phyloP scores from a whole-genome alignment of 2,797 vertebrate species.

The Gila robusta region DNA sequence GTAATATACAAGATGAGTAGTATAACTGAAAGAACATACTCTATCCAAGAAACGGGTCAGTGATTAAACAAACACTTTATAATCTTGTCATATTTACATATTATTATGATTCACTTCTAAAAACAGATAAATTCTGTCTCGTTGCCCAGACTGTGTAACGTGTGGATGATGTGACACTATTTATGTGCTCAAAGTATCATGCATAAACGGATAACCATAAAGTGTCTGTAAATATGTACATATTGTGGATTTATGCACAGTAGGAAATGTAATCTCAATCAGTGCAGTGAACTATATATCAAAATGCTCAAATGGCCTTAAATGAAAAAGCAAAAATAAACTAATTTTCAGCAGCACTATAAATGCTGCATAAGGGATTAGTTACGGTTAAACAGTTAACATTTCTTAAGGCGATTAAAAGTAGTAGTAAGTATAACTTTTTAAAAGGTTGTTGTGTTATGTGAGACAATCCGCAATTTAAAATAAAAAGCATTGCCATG shows the following conservation, averaged over 20 bases:
- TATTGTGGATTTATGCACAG: constrained; percentile 13
- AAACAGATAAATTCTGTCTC: constrained; percentile 5
- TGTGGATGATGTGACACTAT: constrained; percentile 15
- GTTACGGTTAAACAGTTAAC: neutral
- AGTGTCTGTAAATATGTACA: constrained; percentile 5
- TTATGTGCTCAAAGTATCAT: neutral
- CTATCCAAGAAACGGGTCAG: constrained; percentile 13
- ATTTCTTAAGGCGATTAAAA: neutral
- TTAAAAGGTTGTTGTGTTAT: neutral
- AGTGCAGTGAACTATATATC: constrained; percentile 4
- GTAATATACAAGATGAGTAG: neutral
- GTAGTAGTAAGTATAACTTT: neutral
- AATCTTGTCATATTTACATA: constrained; percentile 36
- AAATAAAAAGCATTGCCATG: neutral
- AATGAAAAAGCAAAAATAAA: neutral
- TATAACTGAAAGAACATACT: neutral
- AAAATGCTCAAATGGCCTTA: neutral
- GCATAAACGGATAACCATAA: constrained; percentile 9
- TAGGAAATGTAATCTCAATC: constrained; percentile 3
- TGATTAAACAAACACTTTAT: constrained; percentile 17
- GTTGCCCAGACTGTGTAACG: neutral
- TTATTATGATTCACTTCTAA: constrained; percentile 13
- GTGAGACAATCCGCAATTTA: neutral
- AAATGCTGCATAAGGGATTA: neutral
- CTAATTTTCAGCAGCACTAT: neutral